Evolutionary conservation across 1,140 invertebrate species (phyloP).

Genomic region (Eriocheir sinensis): DNA sequence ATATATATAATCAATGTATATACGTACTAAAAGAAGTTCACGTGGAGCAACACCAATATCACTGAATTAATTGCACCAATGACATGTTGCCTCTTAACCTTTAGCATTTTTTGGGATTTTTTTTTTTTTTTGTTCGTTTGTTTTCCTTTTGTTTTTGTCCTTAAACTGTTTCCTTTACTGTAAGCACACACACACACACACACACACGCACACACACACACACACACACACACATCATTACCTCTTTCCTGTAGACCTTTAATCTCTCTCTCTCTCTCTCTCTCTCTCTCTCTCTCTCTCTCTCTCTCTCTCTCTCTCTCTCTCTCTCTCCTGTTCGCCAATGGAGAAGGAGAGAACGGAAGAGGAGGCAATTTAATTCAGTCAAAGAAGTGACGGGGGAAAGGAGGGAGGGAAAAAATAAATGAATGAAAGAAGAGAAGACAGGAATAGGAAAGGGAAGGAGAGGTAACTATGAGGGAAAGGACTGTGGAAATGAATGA

Average conservation of each 20-base stretch:
- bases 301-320: neutral
- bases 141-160: too few species aligned
- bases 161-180: too few species aligned
- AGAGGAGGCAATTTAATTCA: neutral
- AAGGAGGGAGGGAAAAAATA: neutral
- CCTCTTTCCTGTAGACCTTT: too few species aligned
- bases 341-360: neutral
- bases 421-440: neutral
- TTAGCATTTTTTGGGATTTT: too few species aligned
- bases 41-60: too few species aligned
- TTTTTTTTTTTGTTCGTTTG: too few species aligned
- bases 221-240: neutral
- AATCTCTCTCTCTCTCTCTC: neutral
- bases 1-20: too few species aligned
- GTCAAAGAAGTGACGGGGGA: too few species aligned
- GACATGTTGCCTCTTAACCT: too few species aligned
- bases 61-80: too few species aligned
- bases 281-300: slow-evolving; percentile 14
- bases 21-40: too few species aligned
- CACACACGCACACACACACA: neutral
- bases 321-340: neutral
- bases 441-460: neutral
- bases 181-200: neutral
- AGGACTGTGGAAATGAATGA: too few species aligned
- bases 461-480: neutral